phyloP scores from a whole-genome alignment of 1,140 invertebrate species.

The Bombus polaris region DNA sequence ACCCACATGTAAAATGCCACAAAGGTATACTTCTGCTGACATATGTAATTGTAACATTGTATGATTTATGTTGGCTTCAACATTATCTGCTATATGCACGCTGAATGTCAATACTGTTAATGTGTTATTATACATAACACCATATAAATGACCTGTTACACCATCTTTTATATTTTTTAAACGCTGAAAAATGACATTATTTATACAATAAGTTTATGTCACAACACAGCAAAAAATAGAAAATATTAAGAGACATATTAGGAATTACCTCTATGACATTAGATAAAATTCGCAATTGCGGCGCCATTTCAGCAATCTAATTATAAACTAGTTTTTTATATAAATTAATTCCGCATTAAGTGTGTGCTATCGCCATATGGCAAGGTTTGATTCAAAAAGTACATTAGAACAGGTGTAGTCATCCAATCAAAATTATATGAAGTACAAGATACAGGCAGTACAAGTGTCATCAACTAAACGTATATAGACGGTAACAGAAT shows the following conservation, averaged over 20 bases:
- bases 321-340: constrained; percentile 14
- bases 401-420: not conserved
- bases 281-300: constrained; percentile 72
- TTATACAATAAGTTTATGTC: not conserved
- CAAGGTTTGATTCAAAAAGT: constrained; percentile 33
- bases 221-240: not conserved
- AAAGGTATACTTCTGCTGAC: constrained; percentile 89
- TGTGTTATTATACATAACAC: constrained; percentile 88
- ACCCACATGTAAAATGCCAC: constrained; percentile 87
- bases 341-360: constrained; percentile 19
- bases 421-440: constrained; percentile 10
- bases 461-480: too few relatives aligned
- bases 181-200: constrained; percentile 81
- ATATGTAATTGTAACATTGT: constrained; percentile 86
- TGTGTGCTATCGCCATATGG: constrained; percentile 25
- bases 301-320: constrained; percentile 64
- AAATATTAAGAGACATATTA: not conserved
- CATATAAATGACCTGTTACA: constrained; percentile 87
- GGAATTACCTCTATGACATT: constrained; percentile 73
- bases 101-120: constrained; percentile 87
- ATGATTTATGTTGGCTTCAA: constrained; percentile 83
- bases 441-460: not conserved
- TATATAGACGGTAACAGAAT: not conserved
- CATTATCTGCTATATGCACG: constrained; percentile 82
- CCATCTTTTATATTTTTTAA: constrained; percentile 83